Evolutionary conservation across 1,140 invertebrate species (phyloP), one percentile per base, ranked within the genome.

Genomic region (Anagrus nilaparvatae): DNA sequence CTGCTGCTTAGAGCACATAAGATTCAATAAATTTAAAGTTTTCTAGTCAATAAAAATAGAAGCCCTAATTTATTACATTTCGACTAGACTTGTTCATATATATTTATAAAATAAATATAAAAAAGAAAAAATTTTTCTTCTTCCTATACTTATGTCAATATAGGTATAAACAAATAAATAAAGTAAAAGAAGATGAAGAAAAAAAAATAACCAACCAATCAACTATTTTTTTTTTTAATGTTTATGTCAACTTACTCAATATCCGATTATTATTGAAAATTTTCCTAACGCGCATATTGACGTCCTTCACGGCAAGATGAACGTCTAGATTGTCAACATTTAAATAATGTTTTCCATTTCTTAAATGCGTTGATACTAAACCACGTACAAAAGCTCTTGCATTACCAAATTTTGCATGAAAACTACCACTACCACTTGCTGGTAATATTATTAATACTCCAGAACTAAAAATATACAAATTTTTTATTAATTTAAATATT

Each of bases 191-290:
- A 10, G 9, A 37, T 10, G 9, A 44, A 34, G 30, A 21, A n/a
- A 35, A 38, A 13, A 21, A 17, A 18, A 33, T 40, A n/a, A 9
- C 10, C 4, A 40, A 23, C 20, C 23, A 12, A 24, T 41, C 3
- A 8, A 25, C n/a, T n/a, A n/a, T n/a, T n/a, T n/a, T n/a, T 46
- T 49, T 33, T 49, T 40, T 39, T 32, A 34, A 43, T 39, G 18
- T 19, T 35, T 36, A 32, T 30, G 41, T 35, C 24, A 34, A 74
- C 77, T 76, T 61, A 82, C 81, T 75, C 27, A 83, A 60, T 52
- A 84, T 79, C 44, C 73, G 69, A 57, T 81, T 82, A 50, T 81
- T 81, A 48, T 76, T 81, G 51, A 76, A 81, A 30, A 79, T 72
- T 46, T 76, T 79, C 24, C 71, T 73, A 6, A 84, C 79, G 40